phyloP scores from a whole-genome alignment of 1,140 invertebrate species.

The Scaptodrosophila lebanonensis region DNA sequence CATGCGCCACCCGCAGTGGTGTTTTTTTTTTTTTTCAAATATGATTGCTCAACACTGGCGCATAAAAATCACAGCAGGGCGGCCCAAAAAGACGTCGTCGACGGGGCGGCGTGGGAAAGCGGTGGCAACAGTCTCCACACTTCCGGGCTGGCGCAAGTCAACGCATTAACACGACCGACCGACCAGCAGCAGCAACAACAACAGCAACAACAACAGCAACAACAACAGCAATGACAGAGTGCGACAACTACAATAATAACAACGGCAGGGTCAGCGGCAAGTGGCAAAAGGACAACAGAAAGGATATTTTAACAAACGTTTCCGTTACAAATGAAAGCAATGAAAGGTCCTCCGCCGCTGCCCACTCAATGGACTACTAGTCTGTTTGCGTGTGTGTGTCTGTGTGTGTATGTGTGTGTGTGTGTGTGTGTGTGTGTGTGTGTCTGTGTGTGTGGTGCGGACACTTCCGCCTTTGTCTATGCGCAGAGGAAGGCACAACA shows the following conservation, averaged over 20 bases:
- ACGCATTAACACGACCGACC: constrained; percentile 52
- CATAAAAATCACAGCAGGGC: constrained; percentile 63
- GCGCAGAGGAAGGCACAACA: constrained; percentile 6
- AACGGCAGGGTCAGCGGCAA: not conserved
- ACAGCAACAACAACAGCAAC: constrained; percentile 17
- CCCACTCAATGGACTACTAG: too few species aligned
- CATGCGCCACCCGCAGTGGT: too few species aligned
- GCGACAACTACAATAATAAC: constrained; percentile 2
- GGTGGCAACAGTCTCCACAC: constrained; percentile 48
- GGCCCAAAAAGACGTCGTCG: not conserved
- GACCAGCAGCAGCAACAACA: constrained; percentile 25
- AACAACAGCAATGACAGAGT: constrained; percentile 6
- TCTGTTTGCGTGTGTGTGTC: too few species aligned
- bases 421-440: too few species aligned
- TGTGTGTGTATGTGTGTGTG: too few species aligned
- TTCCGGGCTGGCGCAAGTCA: constrained; percentile 41
- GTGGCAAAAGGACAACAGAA: too few species aligned
- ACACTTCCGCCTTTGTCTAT: constrained; percentile 68
- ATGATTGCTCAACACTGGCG: constrained; percentile 1
- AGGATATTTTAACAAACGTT: constrained; percentile 73
- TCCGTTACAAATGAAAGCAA: constrained; percentile 73
- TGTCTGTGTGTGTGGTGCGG: too few species aligned
- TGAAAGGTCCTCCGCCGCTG: constrained; percentile 32
- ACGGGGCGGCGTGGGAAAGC: not conserved
- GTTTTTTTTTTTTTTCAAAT: too few species aligned